Base-by-base conservation (phyloP, 2,113 vertebrate species). In the Chaenogobius annularis region DNA sequence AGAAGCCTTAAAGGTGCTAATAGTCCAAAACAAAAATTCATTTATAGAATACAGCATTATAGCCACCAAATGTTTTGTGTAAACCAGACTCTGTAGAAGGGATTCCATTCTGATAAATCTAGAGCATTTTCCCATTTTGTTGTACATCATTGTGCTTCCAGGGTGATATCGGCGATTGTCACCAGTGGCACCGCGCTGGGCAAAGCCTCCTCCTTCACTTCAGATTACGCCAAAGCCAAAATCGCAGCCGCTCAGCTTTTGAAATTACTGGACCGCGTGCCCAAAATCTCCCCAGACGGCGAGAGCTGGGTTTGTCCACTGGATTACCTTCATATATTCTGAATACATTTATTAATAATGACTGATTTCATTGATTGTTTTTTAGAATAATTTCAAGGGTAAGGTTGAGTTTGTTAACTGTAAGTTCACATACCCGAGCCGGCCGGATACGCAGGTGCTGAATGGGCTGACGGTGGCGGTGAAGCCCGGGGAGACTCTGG, bases 181-280 rank as follows among this genome's bases (percentile, higher is more conserved):
- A 85, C 86, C 79, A 93, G 94, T 58, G 93, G 92, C 10, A 91
- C 88, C 0, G 90, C 93, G 7, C 77, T 94, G 11, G 92, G 92
- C 13, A 90, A 40, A 84, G 91, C 90, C 13, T 92, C 92, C 4
- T 91, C 92, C 40, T 93, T 92, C 70, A 93, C 93, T 54, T 93
- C 94, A 67, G 92, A 93, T 78, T 94, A 93, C 10, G 91, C 90
- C 65, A 94, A 94, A 86, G 93, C 94, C 66, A 94, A 93, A 84
- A 92, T 54, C 10, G 90, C 94, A 48, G 94, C 94, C 22, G 85
- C 89, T 37, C 89, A 92, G 55, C 64, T 94, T 20, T 94, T 94
- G 69, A 84, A 88, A 82, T 68, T 94, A 3, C 46, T 94, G 70
- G 93, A 94, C 88, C 79, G 92, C 73, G 76, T 89, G 37, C 92